phyloP scores from a whole-genome alignment of 2,113 vertebrate genomes.

The Protobothrops flavoviridis region DNA sequence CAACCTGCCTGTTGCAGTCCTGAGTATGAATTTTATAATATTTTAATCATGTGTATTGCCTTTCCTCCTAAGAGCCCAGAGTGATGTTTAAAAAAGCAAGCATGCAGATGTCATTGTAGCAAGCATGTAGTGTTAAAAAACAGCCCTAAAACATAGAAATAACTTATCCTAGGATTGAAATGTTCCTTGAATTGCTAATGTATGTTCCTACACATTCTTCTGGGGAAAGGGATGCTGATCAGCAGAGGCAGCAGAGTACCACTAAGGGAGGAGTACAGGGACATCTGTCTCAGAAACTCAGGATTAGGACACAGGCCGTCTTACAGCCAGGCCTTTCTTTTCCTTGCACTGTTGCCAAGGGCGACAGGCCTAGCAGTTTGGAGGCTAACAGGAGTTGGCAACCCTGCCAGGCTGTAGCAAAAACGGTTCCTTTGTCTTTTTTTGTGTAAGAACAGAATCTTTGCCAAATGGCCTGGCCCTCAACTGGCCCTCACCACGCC shows the following conservation, averaged over 20 bases:
- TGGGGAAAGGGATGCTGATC: neutral
- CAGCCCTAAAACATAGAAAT: neutral
- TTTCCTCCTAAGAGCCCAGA: neutral
- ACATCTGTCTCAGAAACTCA: constrained; percentile 19
- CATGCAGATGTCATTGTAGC: neutral
- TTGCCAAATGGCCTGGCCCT: constrained; percentile 11
- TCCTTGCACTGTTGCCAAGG: constrained; percentile 1
- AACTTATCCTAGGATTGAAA: neutral
- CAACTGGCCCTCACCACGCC: neutral
- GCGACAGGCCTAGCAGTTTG: constrained; percentile 17
- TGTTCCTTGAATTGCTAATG: neutral
- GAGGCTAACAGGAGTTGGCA: constrained; percentile 17
- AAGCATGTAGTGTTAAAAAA: neutral
- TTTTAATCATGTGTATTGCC: neutral
- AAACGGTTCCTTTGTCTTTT: constrained; percentile 28
- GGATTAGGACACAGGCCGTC: neutral
- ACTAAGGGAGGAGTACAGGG: neutral
- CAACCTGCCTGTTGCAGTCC: neutral
- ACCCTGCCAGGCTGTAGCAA: constrained; percentile 2
- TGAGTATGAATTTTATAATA: neutral
- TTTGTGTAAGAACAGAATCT: neutral
- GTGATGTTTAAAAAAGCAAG: neutral
- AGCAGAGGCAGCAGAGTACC: neutral
- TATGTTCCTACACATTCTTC: neutral
- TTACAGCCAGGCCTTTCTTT: constrained; percentile 8